Base-by-base conservation (phyloP, 2,113 vertebrate genomes). In the Pseudorhombus dupliciocellatus region DNA sequence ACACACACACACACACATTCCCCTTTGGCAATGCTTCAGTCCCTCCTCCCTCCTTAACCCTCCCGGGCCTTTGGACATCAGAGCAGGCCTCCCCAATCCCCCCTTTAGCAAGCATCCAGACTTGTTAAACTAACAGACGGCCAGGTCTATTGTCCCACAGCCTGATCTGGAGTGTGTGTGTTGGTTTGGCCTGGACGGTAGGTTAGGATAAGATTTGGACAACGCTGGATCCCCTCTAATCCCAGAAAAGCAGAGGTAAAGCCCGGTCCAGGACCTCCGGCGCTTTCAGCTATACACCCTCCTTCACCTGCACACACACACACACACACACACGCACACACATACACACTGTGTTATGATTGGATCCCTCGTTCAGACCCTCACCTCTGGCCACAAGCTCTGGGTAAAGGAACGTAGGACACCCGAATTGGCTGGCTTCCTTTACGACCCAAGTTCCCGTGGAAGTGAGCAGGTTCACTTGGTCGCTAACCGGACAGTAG, bases 151-250 rank as follows among this genome's bases (percentile, higher is more conserved):
- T 92, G 90, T 93, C 69, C 79, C 62, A n/a, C 37, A 59, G 83
- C 87, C 79, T 83, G 79, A 80, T 73, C 76, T 76, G 84, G 84
- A 80, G 87, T 84, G 73, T 72, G 85, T 68, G 61, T 92, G 88
- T 93, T 92, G 85, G 81, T 92, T 92, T 88, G 86, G 88, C 80
- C 71, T 10, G 72, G 85, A 50, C 48, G 46, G 62, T 73, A 79
- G 85, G 83, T 91, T 89, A 86, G 81, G 65, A 84, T 79, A 84
- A 89, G 81, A 69, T 90, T 93, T 90, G 78, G 79, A 91, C 88
- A 84, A 83, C 55, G 26, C 50, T 80, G 84, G 83, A 92, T 93
- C 90, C 82, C 57, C 65, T 70, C 71, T 92, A 92, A 93, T 93
- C 88, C 90, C 70, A 62, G 55, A 83, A 79, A 87, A 87, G 83